Evolutionary conservation across 2,113 vertebrate genomes (phyloP), one percentile per base, ranked within the genome.

Genomic region (Stomatorhinus ivindoensis): DNA sequence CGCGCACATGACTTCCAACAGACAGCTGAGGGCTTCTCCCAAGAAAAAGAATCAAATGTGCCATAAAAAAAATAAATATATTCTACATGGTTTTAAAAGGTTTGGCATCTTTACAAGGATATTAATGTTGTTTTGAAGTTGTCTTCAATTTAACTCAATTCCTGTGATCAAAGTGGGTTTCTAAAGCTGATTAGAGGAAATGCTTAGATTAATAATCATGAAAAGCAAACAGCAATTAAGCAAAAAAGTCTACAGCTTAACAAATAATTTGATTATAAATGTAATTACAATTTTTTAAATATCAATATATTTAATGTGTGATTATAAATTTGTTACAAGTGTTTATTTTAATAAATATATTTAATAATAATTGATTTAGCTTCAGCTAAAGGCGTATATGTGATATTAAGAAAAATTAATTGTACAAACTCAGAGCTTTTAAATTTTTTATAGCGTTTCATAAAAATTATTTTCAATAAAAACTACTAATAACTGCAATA

Each of bases 151-250:
- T 89, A 93, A 92, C 90, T 46, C 92, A 92, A 89, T 91, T 31
- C 76, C 82, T 65, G 90, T 90, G 93, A 95, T 94, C 94, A 93
- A 94, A 95, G 92, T 91, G 90, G 92, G 94, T 93, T 92, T 92
- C 83, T 65, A 93, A 91, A 92, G 93, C 92, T 93, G 92, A 95
- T 95, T 93, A 95, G 93, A 85, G 94, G 93, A 93, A 92, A 93
- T 88, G 91, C 93, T 92, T 93, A 94, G 94, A 94, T 94, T 89
- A 92, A 89, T 90, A 92, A 93, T 89, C 90, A 91, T 84, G 89
- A 90, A 90, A 42, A 61, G 55, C 90, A 91, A 92, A 83, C 10
- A 88, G 31, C 19, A 53, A 53, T 19, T 39, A 87, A 87, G 48
- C 87, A 35, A 65, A 87, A 24, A 61, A 61, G 35, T 44, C n/a